Evolutionary conservation across 2,797 vertebrate species (phyloP).

Genomic region (Pteronotus mesoamericanus): DNA sequence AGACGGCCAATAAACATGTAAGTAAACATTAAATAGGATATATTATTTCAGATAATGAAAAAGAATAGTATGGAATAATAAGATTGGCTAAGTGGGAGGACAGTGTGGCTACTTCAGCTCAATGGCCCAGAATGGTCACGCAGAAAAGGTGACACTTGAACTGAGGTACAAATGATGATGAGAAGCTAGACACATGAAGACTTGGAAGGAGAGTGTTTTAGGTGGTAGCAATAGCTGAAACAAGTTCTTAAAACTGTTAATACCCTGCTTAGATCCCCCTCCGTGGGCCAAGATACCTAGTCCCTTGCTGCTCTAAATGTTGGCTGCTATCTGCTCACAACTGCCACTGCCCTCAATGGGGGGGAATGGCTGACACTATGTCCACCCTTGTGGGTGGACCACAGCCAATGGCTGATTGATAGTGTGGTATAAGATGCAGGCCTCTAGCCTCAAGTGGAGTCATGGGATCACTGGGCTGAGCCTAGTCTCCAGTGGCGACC

Average conservation of each 20-base stretch:
- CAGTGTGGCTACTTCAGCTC: not conserved
- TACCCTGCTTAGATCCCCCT: not conserved
- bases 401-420: not conserved
- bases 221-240: not conserved
- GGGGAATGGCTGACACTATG: not conserved
- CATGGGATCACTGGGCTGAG: not conserved
- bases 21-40: not conserved
- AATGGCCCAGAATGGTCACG: not conserved
- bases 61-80: not conserved
- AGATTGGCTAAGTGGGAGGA: not conserved
- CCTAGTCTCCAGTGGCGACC: not conserved
- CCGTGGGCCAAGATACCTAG: not conserved
- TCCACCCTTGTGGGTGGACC: not conserved
- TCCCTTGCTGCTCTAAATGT: not conserved
- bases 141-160: not conserved
- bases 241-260: not conserved
- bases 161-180: not conserved
- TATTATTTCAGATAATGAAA: not conserved
- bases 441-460: not conserved
- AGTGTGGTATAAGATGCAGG: not conserved
- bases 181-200: not conserved
- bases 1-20: not conserved
- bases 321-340: not conserved
- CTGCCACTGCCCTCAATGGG: not conserved
- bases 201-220: not conserved